Base-by-base conservation (phyloP, 2,888 invertebrate genomes). In the Alviniconcha strummeri region DNA sequence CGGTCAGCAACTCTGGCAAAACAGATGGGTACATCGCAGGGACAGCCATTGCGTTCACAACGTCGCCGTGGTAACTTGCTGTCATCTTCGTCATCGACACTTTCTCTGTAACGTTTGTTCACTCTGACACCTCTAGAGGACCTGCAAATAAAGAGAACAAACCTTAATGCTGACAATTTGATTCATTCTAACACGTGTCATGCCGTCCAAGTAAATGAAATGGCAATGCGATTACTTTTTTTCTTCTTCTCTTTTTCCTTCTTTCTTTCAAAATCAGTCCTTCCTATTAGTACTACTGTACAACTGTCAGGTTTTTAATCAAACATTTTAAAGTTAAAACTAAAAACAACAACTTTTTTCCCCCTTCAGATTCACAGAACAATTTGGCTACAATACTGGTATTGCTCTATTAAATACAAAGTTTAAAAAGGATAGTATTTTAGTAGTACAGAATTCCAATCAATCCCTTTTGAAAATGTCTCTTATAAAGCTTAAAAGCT, bases 11-110 rank as follows among this genome's bases (percentile, higher is more conserved):
- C 88, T 80, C 90, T 85, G 8, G 88, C 91, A 87, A 90, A 91
- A 83, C 91, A 91, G 19, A 91, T 91, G 2, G 91, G 91, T 0
- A 87, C 87, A 19, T 84, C 85, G 9, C 89, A 86, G 4, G 89
- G 89, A 84, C 91, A 91, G 11, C 89, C 89, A 15, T 88, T 80
- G 56, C 87, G 86, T 52, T 89, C 87, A 87, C 91, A 91, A 57
- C 84, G 86, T 19, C 89, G 83, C 75, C 85, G 81, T 60, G 86
- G 87, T 13, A 89, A 86, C 64, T 88, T 87, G 77, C 88, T 87
- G 13, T 64, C 83, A n/a, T 79, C 57, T 55, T 85, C 75, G 5
- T 78, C 81, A 57, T 82, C 81, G n/a, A 72, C 80, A 69, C 82
- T 74, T 13, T 83, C 82, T 64, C 81, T 74, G 19, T 80, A 83